A percentile compares a stretch with the other conserved stretches of the same genome.
Evolutionary conservation across 2,113 vertebrate species (phyloP).

Genomic region (Amia ocellicauda): DNA sequence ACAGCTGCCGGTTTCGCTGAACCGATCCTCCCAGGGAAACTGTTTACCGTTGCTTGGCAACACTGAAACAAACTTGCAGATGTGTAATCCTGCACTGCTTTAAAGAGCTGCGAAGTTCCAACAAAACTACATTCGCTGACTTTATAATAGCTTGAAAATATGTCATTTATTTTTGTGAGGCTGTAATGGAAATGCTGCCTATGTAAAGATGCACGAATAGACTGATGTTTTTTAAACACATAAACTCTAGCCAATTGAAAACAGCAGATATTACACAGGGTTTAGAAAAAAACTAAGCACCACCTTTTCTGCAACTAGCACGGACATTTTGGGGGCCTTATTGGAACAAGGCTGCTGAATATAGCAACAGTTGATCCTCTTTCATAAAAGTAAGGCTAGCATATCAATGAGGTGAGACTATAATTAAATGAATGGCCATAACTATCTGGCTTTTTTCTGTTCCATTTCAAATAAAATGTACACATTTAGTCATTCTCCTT

Average conservation of each 20-base stretch:
- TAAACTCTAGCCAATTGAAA: slow-evolving; percentile 28
- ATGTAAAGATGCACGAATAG: slow-evolving; percentile 5
- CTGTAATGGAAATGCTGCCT: slow-evolving; percentile 30
- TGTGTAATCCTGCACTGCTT: slow-evolving; percentile 24
- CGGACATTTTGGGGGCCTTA: background rate
- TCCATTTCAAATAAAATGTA: too few relatives aligned
- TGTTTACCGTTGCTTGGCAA: slow-evolving; percentile 33
- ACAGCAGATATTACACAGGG: slow-evolving; percentile 21
- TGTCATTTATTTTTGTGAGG: slow-evolving; percentile 19
- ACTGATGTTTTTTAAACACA: slow-evolving; percentile 19
- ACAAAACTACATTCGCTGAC: slow-evolving; percentile 15
- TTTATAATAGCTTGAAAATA: slow-evolving; percentile 22
- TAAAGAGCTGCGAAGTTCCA: slow-evolving; percentile 15
- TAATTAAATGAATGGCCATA: too few relatives aligned
- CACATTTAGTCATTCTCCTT: too few relatives aligned
- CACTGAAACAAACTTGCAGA: slow-evolving; percentile 34
- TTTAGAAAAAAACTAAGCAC: slow-evolving; percentile 12
- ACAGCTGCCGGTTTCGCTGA: slow-evolving; percentile 15
- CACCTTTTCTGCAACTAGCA: too few relatives aligned
- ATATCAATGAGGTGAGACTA: too few relatives aligned
- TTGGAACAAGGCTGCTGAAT: too few relatives aligned
- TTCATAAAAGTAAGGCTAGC: too few relatives aligned
- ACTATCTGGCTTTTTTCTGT: too few relatives aligned
- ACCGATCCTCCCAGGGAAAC: slow-evolving; percentile 24
- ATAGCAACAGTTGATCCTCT: too few relatives aligned